Conservation (phyloP, 2,888 invertebrate genomes). For the Nomada fucata region DNA sequence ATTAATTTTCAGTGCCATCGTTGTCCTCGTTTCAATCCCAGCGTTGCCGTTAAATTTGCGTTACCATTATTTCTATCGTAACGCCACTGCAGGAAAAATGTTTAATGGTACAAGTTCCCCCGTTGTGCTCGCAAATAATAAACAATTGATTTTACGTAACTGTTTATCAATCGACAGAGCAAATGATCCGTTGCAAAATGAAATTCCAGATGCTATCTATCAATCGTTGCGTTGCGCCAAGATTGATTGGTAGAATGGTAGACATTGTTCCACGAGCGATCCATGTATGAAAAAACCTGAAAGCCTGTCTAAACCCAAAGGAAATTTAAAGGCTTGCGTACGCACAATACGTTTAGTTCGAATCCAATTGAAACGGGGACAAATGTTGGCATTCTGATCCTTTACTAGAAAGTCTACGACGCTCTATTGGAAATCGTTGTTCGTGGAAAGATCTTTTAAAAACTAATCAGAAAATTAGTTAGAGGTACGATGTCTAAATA, state of each 20-base stretch:
- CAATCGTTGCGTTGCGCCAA: neutral
- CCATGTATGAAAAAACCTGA: neutral
- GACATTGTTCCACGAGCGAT: neutral
- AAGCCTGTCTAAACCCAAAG: neutral
- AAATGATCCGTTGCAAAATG: conserved; percentile 26
- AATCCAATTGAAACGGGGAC: neutral
- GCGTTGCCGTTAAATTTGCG: no score
- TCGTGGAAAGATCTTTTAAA: neutral
- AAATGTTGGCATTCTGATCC: neutral
- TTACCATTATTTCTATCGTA: no score
- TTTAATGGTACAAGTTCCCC: neutral
- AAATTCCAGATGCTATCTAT: conserved; percentile 12
- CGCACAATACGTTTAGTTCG: neutral
- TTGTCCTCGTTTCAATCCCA: no score
- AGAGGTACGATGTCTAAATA: neutral
- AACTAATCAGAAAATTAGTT: neutral
- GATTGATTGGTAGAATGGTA: neutral
- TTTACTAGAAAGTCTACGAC: conserved; percentile 2
- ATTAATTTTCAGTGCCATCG: no score
- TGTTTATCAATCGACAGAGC: neutral
- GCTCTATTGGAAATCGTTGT: neutral
- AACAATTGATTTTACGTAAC: conserved; percentile 10
- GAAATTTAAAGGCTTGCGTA: neutral
- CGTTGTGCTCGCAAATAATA: neutral
- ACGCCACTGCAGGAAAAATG: no score